These are phyloP conservation scores for Musca vetustissima DNA, from an alignment of 1,140 invertebrate species.

Conservation along the genomic window DNA sequence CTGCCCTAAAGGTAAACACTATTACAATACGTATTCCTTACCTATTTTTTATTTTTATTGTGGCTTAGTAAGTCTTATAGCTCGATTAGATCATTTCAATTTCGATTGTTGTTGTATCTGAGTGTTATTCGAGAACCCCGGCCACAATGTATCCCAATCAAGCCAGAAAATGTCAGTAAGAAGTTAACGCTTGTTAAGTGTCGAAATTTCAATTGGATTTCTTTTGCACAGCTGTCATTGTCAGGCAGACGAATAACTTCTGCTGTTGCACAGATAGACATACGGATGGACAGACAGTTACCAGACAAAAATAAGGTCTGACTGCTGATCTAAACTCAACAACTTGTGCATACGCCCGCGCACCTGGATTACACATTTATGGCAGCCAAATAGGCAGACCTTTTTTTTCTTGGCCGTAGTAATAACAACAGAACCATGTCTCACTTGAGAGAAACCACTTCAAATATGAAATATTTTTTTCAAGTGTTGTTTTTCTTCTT, in stretches of 20 bases:
- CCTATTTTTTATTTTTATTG: background rate
- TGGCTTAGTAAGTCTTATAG: background rate
- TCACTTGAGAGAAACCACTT: slow-evolving; percentile 4
- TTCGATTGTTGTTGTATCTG: background rate
- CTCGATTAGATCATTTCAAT: slow-evolving; percentile 3
- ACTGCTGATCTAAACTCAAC: background rate
- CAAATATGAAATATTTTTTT: background rate
- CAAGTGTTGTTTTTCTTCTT: background rate
- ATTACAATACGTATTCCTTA: background rate
- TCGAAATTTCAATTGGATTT: slow-evolving; percentile 28
- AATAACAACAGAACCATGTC: background rate
- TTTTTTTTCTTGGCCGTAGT: background rate
- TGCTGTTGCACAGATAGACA: background rate
- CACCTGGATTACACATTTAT: slow-evolving; percentile 19
- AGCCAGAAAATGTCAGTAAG: background rate
- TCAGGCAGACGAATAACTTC: background rate
- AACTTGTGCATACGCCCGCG: slow-evolving; percentile 23
- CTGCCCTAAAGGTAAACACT: slow-evolving; percentile 3
- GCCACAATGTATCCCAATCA: background rate
- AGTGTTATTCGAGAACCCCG: background rate
- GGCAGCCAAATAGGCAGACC: background rate
- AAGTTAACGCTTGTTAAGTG: slow-evolving; percentile 24
- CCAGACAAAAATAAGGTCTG: background rate
- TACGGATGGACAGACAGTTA: background rate
- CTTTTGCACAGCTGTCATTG: slow-evolving; percentile 21